Evolutionary conservation across 2,888 invertebrate species (phyloP).

Genomic region (Hedychridium roseum): DNA sequence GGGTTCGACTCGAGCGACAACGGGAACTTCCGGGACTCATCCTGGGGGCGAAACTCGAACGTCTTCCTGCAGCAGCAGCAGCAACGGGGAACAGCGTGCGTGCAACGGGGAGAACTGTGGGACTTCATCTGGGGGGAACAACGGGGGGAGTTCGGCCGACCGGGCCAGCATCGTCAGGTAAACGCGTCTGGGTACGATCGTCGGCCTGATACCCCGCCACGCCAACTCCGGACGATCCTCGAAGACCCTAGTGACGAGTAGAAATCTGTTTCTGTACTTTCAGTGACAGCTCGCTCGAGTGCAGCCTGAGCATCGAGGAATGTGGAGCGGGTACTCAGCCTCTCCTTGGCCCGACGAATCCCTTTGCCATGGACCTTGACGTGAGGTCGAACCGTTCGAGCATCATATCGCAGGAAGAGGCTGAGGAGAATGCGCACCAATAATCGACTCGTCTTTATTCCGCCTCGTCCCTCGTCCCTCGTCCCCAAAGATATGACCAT

Average conservation of each 20-base stretch:
- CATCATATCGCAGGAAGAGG: conserved; percentile 67
- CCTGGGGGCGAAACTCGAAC: conserved; percentile 21
- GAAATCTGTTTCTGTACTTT: conserved; percentile 59
- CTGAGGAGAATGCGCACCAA: conserved; percentile 48
- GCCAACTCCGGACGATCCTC: conserved; percentile 21
- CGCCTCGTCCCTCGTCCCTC: not conserved
- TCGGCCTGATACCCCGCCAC: conserved; percentile 15
- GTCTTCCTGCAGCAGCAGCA: conserved; percentile 48
- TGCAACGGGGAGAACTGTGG: conserved; percentile 51
- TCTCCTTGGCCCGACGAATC: conserved; percentile 64
- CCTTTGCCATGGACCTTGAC: conserved; percentile 71
- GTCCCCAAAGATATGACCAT: not conserved
- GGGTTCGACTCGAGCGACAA: not conserved
- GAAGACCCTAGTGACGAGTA: conserved; percentile 56
- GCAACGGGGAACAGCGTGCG: conserved; percentile 32
- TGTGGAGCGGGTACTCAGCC: conserved; percentile 46
- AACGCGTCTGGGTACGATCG: conserved; percentile 49
- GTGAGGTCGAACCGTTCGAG: conserved; percentile 70
- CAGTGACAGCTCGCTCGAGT: conserved; percentile 69
- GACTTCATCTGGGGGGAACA: conserved; percentile 25
- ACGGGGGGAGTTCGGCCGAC: conserved; percentile 39
- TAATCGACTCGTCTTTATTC: too few species aligned
- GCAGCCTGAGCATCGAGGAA: conserved; percentile 66
- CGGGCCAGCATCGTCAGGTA: conserved; percentile 60
- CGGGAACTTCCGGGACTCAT: conserved; percentile 21